Percentiles rank a stretch among this genome's conserved stretches.
Conservation (phyloP, 1,140 invertebrate genomes). For the Brachionus paranguensis region DNA sequence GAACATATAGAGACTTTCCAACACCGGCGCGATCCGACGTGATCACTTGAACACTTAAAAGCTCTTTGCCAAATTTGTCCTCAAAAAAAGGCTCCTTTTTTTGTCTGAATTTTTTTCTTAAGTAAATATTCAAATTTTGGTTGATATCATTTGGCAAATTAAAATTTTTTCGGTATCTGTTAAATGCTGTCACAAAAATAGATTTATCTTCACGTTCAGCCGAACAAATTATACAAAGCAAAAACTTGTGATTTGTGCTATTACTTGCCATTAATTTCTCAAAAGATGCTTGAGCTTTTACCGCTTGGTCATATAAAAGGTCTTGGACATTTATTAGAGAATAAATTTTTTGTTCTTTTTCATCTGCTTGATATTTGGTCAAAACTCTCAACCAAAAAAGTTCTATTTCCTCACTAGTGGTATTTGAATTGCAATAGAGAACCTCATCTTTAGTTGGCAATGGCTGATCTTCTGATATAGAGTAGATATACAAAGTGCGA, state of each 20-base stretch:
- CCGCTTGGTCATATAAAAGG: constrained; percentile 3
- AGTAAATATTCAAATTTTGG: constrained; percentile 40
- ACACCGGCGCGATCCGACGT: background rate
- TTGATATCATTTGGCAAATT: background rate
- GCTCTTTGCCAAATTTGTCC: constrained; percentile 42
- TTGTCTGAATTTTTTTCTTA: constrained; percentile 35
- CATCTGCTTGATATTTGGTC: background rate
- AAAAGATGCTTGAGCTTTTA: background rate
- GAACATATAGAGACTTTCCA: constrained; percentile 43
- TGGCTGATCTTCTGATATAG: background rate
- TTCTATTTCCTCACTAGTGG: constrained; percentile 47
- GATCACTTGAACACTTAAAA: constrained; percentile 43
- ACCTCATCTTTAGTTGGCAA: constrained; percentile 49
- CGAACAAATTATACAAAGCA: constrained; percentile 42
- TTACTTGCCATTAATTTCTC: background rate
- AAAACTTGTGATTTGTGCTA: background rate
- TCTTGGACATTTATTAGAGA: constrained; percentile 6
- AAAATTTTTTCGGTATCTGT: constrained; percentile 43
- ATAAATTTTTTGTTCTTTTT: constrained; percentile 14
- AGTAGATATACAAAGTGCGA: background rate
- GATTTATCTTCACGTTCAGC: constrained; percentile 45
- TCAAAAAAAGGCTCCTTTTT: constrained; percentile 27
- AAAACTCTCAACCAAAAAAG: background rate
- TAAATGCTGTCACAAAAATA: constrained; percentile 45
- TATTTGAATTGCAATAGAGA: constrained; percentile 48